phyloP scores from a whole-genome alignment of 1,140 invertebrate genomes.

The Papilio polytes region DNA sequence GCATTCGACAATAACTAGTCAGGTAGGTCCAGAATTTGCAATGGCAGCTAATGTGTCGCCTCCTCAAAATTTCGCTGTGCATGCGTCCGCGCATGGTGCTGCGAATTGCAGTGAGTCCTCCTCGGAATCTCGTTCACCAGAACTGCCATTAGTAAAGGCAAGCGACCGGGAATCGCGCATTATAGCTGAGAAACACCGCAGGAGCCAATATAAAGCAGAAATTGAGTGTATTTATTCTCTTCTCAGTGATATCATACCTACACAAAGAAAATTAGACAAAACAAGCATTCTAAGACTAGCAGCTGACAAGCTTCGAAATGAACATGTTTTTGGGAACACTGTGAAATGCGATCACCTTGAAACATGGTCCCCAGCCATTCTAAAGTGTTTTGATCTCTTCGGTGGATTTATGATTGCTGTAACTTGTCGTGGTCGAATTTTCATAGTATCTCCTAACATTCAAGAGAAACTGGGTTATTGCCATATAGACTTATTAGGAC shows the following conservation, averaged over 20 bases:
- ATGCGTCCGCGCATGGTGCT: slow-evolving; percentile 38
- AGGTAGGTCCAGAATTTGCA: slow-evolving; percentile 61
- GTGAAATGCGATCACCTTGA: slow-evolving; percentile 77
- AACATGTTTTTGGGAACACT: slow-evolving; percentile 84
- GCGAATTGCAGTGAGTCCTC: slow-evolving; percentile 68
- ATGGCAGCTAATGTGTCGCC: slow-evolving; percentile 59
- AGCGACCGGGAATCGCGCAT: slow-evolving; percentile 91
- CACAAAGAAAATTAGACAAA: slow-evolving; percentile 94
- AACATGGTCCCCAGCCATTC: slow-evolving; percentile 76
- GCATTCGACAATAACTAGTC: slow-evolving; percentile 54
- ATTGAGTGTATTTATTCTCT: slow-evolving; percentile 92
- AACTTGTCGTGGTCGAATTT: slow-evolving; percentile 92
- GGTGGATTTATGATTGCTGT: slow-evolving; percentile 92
- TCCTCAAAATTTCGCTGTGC: slow-evolving; percentile 55
- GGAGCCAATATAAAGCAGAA: slow-evolving; percentile 95
- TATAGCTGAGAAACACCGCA: slow-evolving; percentile 93
- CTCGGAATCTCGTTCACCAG: slow-evolving; percentile 73
- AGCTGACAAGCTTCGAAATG: slow-evolving; percentile 89
- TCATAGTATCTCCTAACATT: slow-evolving; percentile 94
- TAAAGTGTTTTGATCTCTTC: slow-evolving; percentile 84
- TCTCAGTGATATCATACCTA: slow-evolving; percentile 92
- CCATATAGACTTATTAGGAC: slow-evolving; percentile 93
- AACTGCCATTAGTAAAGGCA: slow-evolving; percentile 63
- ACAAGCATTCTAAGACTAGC: slow-evolving; percentile 94
- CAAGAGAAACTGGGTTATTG: slow-evolving; percentile 94